A percentile compares a stretch with the other conserved stretches of the same genome.
These are phyloP conservation scores for Pterocles burchelli DNA, from an alignment of 2,113 vertebrate genomes.

Conservation along the genomic window DNA sequence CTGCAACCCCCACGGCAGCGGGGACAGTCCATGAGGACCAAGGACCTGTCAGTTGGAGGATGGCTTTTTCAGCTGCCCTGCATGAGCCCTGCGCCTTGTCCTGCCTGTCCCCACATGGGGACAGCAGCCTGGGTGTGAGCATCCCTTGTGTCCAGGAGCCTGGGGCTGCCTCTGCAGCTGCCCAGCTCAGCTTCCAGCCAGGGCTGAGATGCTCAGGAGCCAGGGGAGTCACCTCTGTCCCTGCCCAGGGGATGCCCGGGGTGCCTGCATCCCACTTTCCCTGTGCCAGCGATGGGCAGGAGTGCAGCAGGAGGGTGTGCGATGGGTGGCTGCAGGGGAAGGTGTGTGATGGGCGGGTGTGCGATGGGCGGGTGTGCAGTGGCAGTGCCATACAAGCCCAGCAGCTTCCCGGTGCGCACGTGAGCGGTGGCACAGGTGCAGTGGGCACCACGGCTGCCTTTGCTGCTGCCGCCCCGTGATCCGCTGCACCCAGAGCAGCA, in stretches of 20 bases:
- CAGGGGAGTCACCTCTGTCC: not conserved
- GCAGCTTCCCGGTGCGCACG: not conserved
- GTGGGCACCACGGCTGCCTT: not conserved
- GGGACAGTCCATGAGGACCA: not conserved
- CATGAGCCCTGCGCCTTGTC: fast-evolving
- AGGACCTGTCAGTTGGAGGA: fast-evolving
- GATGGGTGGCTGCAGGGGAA: not conserved
- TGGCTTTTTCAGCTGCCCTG: not conserved
- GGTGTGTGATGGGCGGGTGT: not conserved
- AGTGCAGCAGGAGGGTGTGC: not conserved
- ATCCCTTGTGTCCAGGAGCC: not conserved
- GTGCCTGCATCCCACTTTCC: not conserved
- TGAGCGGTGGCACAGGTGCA: not conserved
- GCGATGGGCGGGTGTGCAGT: not conserved
- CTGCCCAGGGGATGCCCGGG: not conserved
- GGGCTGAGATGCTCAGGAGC: not conserved
- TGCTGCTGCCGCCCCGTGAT: not conserved
- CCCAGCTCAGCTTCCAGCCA: not conserved
- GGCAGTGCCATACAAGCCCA: not conserved
- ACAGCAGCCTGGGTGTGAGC: not conserved
- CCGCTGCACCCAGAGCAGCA: fast-evolving
- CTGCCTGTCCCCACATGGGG: not conserved
- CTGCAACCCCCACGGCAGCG: not conserved
- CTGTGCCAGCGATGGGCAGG: not conserved
- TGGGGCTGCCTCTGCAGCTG: not conserved